Evolutionary conservation across 2,113 vertebrate genomes (phyloP), one percentile per base, ranked within the genome.

Genomic region (Phylloscopus trochilus): DNA sequence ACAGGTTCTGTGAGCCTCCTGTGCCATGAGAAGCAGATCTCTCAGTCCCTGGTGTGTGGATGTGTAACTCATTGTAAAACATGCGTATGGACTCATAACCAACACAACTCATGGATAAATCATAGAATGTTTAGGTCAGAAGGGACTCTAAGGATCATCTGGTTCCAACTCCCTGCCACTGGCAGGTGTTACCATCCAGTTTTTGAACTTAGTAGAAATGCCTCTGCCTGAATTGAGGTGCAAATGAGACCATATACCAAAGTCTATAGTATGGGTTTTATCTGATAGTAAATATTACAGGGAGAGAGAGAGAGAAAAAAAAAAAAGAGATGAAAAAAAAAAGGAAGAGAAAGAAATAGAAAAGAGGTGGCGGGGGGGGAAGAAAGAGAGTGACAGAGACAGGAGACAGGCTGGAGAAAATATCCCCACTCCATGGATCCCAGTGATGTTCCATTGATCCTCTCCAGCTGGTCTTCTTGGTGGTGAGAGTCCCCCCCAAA

Each of bases 121-220:
- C 18, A 66, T 13, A 30, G 13, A 17, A 30, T 23, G 9, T 15
- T 67, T 39, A 37, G 22, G 10, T 46, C 16, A 66, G 28, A 59
- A n/a, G 23, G 13, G 13, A 21, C 31, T 43, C 24, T 52, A 26
- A 52, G 33, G 5, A 20, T 35, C 11, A 30, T 15, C 23, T 43
- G 5, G 9, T 43, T 60, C 44, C 44, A 82, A 13, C 3, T 4
- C 18, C 53, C 30, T 82, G 23, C 31, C 35, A 43, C 24, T 6
- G 28, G 13, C 14, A 33, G 14, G 30, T 82, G 35, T 30, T 60
- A 30, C 0, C 0, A 46, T 33, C 31, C 11, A 28, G 12, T 15
- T 51, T 23, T 22, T 19, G 20, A 41, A 69, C 16, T 60, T 35
- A 35, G 13, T 51, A 51, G 30, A 51, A 59, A 43, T 41, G 15